Base-by-base conservation (phyloP, 2,113 vertebrate genomes). In the Catharus bicknelli region DNA sequence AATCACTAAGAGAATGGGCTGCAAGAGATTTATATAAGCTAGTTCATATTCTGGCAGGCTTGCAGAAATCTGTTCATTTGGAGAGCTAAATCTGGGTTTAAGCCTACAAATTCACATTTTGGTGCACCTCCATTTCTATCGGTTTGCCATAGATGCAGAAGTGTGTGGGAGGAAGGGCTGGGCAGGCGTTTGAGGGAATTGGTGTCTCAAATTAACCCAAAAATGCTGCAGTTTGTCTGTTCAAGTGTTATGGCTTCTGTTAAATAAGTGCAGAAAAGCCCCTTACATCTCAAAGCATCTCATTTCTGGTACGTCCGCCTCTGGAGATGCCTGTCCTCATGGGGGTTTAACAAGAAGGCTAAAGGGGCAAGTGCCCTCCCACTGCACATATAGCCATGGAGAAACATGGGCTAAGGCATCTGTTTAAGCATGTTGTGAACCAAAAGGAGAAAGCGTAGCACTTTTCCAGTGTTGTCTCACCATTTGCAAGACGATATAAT, bases 291-390 rank as follows among this genome's bases (percentile, higher is more conserved):
- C 45, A 47, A 40, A 38, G 9, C n/a, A 38, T 57, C 29, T 76
- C 26, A 26, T 29, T 81, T 74, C 43, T 75, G n/a, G 7, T 69
- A 8, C 0, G 0, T 2, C 2, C 18, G 7, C 3, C 47, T 90
- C 26, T 1, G 6, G 68, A 45, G 20, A 29, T 66, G 51, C 20
- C 20, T 62, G 19, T 78, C 16, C 63, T 70, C 20, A 2, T 12
- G 19, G 43, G 13, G 12, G 4, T 27, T 54, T 59, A 25, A 47
- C 34, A 50, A 7, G 34, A 80, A 54, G 26, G 40, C 48, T 43
- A 1, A 47, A 72, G 30, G 29, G 48, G 4, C 1, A 13, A 16
- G 18, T 43, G 23, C 2, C 32, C 17, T 85, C 34, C n/a, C 5
- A 5, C 7, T 80, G 29, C 19, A 32, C 13, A 54, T 50, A 2